A percentile compares a stretch with the other conserved stretches of the same genome.
Evolutionary conservation across 2,888 invertebrate species (phyloP).

Genomic region (Parasteatoda lunata): DNA sequence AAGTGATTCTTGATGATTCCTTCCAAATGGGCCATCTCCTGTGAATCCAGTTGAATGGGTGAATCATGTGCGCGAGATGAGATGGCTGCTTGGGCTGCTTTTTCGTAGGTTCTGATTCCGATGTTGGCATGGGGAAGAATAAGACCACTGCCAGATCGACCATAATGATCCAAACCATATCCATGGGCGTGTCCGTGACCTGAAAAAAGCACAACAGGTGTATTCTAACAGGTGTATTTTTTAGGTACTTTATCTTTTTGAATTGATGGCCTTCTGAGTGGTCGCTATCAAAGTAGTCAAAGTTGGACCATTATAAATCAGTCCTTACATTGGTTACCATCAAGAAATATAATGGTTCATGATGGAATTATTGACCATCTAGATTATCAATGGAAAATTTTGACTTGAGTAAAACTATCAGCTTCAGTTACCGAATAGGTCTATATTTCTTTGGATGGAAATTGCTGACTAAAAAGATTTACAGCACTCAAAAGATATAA

Average conservation of each 20-base stretch:
- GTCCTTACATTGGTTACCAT: too few relatives aligned
- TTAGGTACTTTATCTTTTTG: constrained; percentile 48
- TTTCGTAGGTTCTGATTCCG: constrained; percentile 17
- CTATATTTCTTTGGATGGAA: too few relatives aligned
- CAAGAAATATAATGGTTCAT: too few relatives aligned
- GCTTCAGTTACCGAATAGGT: too few relatives aligned
- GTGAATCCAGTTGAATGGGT: constrained; percentile 43
- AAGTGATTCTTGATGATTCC: constrained; percentile 54
- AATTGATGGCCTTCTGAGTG: constrained; percentile 21
- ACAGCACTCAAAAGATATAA: too few relatives aligned
- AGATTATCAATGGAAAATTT: too few relatives aligned
- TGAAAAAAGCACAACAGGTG: background rate
- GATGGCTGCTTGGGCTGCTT: constrained; percentile 1
- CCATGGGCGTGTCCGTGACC: constrained; percentile 57
- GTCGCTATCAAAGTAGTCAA: background rate
- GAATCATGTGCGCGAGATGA: constrained; percentile 26
- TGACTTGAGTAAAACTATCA: too few relatives aligned
- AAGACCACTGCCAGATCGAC: constrained; percentile 52
- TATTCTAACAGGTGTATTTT: background rate
- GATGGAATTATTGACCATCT: too few relatives aligned
- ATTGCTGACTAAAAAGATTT: too few relatives aligned
- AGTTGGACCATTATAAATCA: too few relatives aligned
- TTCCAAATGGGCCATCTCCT: constrained; percentile 51
- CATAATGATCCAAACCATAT: constrained; percentile 37
- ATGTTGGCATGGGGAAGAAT: constrained; percentile 45